These are phyloP conservation scores for Arctocebus calabarensis DNA, from an alignment of 2,797 vertebrate species.

Conservation along the genomic window DNA sequence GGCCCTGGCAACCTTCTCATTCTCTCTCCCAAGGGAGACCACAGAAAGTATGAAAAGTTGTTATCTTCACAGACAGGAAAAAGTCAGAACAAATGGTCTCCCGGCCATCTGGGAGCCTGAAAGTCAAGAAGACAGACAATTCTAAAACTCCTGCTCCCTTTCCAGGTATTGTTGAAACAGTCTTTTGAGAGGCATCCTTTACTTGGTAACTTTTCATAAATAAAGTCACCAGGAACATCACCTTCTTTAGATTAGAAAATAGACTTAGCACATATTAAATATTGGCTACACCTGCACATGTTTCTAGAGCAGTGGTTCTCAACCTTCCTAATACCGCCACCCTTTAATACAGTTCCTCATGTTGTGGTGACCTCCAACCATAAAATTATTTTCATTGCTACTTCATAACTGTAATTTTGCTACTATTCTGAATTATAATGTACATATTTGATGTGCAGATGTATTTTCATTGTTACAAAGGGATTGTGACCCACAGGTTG, in stretches of 20 bases:
- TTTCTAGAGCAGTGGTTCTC: neutral
- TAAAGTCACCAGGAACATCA: neutral
- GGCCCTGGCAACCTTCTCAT: neutral
- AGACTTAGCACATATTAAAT: neutral
- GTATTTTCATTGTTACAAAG: too few relatives aligned
- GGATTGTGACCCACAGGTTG: too few relatives aligned
- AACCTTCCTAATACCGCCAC: too few relatives aligned
- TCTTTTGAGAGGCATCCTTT: neutral
- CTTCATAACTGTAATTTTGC: too few relatives aligned
- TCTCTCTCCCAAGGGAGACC: neutral
- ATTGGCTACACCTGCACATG: neutral
- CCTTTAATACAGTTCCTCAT: too few relatives aligned
- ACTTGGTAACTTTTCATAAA: neutral
- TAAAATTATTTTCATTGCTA: too few relatives aligned
- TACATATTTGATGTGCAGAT: too few relatives aligned
- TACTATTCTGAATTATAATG: too few relatives aligned
- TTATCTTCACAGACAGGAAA: neutral
- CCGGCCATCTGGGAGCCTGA: neutral
- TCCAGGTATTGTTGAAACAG: neutral
- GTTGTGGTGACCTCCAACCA: too few relatives aligned
- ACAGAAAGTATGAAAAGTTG: neutral
- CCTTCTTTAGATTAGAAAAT: slow-evolving; percentile 17
- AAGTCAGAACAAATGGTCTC: neutral
- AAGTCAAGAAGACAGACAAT: neutral
- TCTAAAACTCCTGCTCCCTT: neutral